phyloP scores from a whole-genome alignment of 2,797 vertebrate species.

The Sebastiscus tertius region DNA sequence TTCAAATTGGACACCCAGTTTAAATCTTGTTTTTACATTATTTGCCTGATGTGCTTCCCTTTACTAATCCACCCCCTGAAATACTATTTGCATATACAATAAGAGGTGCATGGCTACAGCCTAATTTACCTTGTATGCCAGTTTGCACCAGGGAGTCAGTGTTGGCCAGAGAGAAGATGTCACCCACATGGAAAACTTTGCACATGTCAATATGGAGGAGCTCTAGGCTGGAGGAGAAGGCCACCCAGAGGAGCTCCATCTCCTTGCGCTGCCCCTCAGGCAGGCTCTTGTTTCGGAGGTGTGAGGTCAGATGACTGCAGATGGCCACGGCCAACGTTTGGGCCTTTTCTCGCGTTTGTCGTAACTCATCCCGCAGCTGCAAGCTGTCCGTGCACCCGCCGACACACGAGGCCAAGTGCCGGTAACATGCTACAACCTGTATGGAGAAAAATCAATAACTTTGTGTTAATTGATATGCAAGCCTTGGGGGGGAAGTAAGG shows the following conservation, averaged over 20 bases:
- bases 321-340: conserved; percentile 71
- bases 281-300: conserved; percentile 81
- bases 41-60: not conserved
- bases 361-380: conserved; percentile 81
- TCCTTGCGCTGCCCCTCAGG: conserved; percentile 75
- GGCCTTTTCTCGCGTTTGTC: conserved; percentile 81
- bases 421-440: conserved; percentile 87
- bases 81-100: not conserved
- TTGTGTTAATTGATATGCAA: not conserved
- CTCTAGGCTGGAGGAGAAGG: conserved; percentile 86
- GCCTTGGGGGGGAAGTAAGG: not conserved
- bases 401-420: conserved; percentile 82
- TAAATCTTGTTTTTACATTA: not conserved
- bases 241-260: conserved; percentile 86
- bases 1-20: not conserved
- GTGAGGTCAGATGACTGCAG: conserved; percentile 76
- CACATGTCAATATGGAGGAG: conserved; percentile 86
- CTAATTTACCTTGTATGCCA: conserved; percentile 83
- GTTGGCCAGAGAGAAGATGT: conserved; percentile 72
- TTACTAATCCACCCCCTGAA: not conserved
- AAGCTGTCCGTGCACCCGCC: conserved; percentile 82
- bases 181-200: conserved; percentile 81
- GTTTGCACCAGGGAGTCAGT: conserved; percentile 77
- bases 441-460: not conserved
- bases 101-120: not conserved